A percentile compares a stretch with the other conserved stretches of the same genome.
phyloP scores from a whole-genome alignment of 2,888 invertebrate genomes.

The Xanthia togata region DNA sequence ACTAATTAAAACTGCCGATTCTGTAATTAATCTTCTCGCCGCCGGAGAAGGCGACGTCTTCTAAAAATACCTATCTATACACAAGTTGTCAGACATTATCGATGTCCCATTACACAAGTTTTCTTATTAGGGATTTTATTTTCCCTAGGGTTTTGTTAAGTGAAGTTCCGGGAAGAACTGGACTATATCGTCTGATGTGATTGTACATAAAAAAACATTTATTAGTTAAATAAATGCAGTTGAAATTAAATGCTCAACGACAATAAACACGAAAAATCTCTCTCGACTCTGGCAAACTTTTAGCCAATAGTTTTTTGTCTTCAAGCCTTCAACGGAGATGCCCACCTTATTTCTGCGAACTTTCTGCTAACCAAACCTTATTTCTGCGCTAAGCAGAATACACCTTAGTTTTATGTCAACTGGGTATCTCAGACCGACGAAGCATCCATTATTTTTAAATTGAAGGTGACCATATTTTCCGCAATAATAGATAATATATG shows the following conservation, averaged over 20 bases:
- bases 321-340: not conserved
- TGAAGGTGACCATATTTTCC: not conserved
- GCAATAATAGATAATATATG: not conserved
- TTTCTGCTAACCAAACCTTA: too few species aligned
- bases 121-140: constrained; percentile 39
- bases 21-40: constrained; percentile 85
- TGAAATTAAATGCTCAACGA: not conserved
- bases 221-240: not conserved
- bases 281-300: not conserved
- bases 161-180: not conserved
- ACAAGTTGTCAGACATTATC: constrained; percentile 50
- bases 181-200: not conserved
- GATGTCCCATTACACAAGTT: constrained; percentile 56
- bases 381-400: not conserved
- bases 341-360: too few species aligned
- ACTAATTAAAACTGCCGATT: constrained; percentile 90
- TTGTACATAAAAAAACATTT: constrained; percentile 1
- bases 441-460: not conserved
- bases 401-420: not conserved
- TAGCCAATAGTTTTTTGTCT: not conserved
- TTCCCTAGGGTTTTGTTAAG: not conserved
- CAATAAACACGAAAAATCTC: not conserved
- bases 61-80: constrained; percentile 62
- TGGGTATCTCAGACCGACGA: not conserved
- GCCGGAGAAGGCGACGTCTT: constrained; percentile 63